Evolutionary conservation across 2,113 vertebrate genomes (phyloP).

Genomic region (Brachirus orientalis): DNA sequence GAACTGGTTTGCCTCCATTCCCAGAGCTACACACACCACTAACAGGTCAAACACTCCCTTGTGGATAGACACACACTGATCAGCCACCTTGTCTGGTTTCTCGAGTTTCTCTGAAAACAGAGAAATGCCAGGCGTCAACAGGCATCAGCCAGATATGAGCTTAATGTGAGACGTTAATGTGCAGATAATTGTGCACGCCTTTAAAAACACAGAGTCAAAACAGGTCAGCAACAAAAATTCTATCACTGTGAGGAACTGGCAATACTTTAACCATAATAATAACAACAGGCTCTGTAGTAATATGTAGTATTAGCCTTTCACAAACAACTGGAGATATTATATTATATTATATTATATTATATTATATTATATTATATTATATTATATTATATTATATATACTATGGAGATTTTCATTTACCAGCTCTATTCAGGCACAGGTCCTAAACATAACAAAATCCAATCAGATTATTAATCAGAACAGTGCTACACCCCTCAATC

Average conservation of each 20-base stretch:
- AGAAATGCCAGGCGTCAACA: neutral
- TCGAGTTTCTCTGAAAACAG: neutral
- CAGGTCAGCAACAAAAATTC: no score
- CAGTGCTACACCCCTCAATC: neutral
- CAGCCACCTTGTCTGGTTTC: neutral
- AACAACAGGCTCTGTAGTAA: neutral
- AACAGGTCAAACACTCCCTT: constrained; percentile 5
- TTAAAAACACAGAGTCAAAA: neutral
- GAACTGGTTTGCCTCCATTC: constrained; percentile 67
- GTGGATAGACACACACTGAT: neutral
- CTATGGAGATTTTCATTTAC: neutral
- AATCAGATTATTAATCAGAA: constrained; percentile 33
- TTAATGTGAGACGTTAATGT: neutral
- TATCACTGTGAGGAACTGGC: no score
- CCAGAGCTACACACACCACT: neutral
- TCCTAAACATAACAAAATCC: neutral
- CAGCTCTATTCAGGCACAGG: neutral
- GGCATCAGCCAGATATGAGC: no score
- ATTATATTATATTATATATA: no score
- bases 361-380: neutral
- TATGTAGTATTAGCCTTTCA: neutral
- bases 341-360: neutral
- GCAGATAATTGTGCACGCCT: neutral
- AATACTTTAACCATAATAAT: neutral
- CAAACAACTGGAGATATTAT: neutral